Base-by-base conservation (phyloP, 1,140 invertebrate genomes). In the Drosophila nebulosa region DNA sequence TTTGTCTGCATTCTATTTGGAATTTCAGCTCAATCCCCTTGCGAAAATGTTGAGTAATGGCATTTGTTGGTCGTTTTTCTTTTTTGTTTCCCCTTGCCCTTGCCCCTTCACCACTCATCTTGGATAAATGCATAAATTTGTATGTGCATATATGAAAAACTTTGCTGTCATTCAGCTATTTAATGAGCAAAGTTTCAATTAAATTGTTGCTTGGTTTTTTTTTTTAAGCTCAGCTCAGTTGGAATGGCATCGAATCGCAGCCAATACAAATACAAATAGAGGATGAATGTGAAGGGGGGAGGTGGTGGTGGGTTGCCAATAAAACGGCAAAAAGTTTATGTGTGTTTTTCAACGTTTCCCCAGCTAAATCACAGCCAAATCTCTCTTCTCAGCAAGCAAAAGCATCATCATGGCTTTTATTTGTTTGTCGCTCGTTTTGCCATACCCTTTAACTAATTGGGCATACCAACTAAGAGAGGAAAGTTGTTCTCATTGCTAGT, bases 121-220 rank as follows among this genome's bases (percentile, higher is more conserved):
- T 12, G 9, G 10, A 2, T 21, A 24, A 30, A 21, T 32, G 30
- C 26, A 6, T 18, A 24, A 7, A 21, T 56, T 39, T 62, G 56
- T 71, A n/a, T n/a, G 52, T 62, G 30, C 52, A 73, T 73, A 74
- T 59, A 35, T 39, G 58, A 46, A 42, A 52, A 79, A 70, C 67
- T 67, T 61, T 74, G 56, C 55, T 57, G 69, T 72, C 46, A 61
- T 51, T 69, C 74, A 77, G 70, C 55, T 57, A 83, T 88, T 89
- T 86, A 89, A 86, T 86, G 83, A 83, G 83, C 57, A 86, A 86
- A 86, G 83, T 86, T 86, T 86, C 83, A 86, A 86, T 88, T 88
- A 86, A 75, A 78, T 88, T 63, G 74, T 78, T 75, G 81, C 74
- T 66, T 69, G 75, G 30, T 59, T 16, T 57, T 67, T 78, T 42